Percentiles rank a stretch among this genome's conserved stretches.
Evolutionary conservation across 2,797 vertebrate genomes (phyloP).

Genomic region (Amblyraja radiata): DNA sequence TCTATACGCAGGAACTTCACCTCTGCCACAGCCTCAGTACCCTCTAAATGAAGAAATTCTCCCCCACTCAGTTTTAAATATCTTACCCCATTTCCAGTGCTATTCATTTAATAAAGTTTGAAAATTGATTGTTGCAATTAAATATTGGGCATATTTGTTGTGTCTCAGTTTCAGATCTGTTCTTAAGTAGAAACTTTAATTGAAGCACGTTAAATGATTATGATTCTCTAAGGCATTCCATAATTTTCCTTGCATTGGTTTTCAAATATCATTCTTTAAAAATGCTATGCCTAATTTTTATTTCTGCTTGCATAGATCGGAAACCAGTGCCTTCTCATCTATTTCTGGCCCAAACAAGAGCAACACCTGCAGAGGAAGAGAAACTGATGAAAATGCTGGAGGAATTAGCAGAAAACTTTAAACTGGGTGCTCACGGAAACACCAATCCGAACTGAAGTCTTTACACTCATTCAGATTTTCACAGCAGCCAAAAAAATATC

Average conservation of each 20-base stretch:
- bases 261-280: background rate
- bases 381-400: constrained; percentile 58
- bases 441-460: background rate
- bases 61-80: too few species aligned
- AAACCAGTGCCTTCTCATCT: constrained; percentile 65
- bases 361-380: constrained; percentile 58
- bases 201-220: background rate
- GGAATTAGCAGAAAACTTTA: constrained; percentile 61
- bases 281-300: background rate
- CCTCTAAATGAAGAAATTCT: too few species aligned
- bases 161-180: background rate
- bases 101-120: background rate
- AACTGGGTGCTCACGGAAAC: constrained; percentile 42
- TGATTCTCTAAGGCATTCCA: background rate
- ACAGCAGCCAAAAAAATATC: too few species aligned
- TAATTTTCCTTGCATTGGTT: background rate
- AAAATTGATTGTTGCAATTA: background rate
- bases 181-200: background rate
- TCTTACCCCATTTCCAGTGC: too few species aligned
- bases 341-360: constrained; percentile 60
- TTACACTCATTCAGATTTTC: too few species aligned
- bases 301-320: constrained; percentile 55
- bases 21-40: too few species aligned
- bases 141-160: background rate
- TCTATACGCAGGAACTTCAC: too few species aligned